phyloP scores from a whole-genome alignment of 2,797 vertebrate genomes.

The Cryptoblepharus egeriae region DNA sequence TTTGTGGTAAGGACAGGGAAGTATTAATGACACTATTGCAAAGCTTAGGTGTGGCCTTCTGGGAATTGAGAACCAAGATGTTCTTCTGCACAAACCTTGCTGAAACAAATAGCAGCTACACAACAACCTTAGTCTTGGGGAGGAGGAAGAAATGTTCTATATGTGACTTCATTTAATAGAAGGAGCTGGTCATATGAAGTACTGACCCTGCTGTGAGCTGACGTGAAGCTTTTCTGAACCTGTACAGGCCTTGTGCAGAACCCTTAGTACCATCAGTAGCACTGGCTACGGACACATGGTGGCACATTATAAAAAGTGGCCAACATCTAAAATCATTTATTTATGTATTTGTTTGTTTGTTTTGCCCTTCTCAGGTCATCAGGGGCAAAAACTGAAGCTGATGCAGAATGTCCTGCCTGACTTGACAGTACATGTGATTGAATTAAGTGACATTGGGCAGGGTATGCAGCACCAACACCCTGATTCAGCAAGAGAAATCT shows the following conservation, averaged over 20 bases:
- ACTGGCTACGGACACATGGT: background rate
- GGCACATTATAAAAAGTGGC: background rate
- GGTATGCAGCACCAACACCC: background rate
- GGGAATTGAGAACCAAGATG: background rate
- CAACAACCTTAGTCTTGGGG: background rate
- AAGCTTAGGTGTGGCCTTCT: conserved; percentile 3
- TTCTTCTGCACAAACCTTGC: background rate
- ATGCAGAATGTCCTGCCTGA: background rate
- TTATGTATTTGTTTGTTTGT: too few species aligned
- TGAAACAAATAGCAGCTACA: background rate
- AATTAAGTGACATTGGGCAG: background rate
- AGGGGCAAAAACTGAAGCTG: background rate
- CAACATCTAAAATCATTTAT: background rate
- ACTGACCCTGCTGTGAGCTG: background rate
- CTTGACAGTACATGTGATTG: background rate
- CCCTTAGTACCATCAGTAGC: too few species aligned
- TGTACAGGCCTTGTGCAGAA: background rate
- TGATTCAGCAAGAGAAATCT: background rate
- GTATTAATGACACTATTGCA: background rate
- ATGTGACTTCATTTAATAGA: background rate
- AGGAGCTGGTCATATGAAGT: background rate
- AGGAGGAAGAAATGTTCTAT: background rate
- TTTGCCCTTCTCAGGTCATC: background rate
- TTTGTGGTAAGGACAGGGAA: background rate
- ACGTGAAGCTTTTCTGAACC: background rate